Evolutionary conservation across 1,140 invertebrate species (phyloP).

Genomic region (Copidosoma floridanum): DNA sequence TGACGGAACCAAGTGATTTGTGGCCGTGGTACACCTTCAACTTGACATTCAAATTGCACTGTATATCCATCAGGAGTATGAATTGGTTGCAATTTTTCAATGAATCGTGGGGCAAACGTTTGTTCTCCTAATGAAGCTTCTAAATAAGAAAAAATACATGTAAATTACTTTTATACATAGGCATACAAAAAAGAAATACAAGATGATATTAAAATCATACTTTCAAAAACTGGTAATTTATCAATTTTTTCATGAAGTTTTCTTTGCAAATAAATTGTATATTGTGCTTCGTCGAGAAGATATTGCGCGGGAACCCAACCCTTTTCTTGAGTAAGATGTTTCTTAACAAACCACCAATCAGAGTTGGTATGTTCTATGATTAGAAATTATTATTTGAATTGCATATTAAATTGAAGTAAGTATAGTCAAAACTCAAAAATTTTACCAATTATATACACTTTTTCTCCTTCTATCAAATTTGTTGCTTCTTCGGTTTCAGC

Average conservation of each 20-base stretch:
- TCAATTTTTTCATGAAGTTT: constrained; percentile 89
- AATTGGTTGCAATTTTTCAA: constrained; percentile 80
- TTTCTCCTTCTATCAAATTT: constrained; percentile 86
- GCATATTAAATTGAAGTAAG: constrained; percentile 11
- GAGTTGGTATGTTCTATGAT: constrained; percentile 68
- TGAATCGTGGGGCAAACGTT: constrained; percentile 77
- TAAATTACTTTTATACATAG: not conserved
- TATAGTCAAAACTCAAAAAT: too few species aligned
- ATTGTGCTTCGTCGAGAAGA: constrained; percentile 77
- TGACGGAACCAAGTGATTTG: constrained; percentile 94
- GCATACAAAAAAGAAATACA: not conserved
- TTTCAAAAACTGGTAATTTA: constrained; percentile 87
- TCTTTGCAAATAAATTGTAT: constrained; percentile 79
- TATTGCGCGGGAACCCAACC: constrained; percentile 91
- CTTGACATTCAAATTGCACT: constrained; percentile 86
- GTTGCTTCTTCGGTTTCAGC: constrained; percentile 86
- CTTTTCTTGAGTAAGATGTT: constrained; percentile 84
- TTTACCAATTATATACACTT: constrained; percentile 80
- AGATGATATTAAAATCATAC: constrained; percentile 60
- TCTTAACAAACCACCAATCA: constrained; percentile 92
- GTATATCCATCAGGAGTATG: constrained; percentile 83
- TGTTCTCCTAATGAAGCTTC: constrained; percentile 77
- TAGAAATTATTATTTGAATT: constrained; percentile 15
- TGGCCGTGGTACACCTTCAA: constrained; percentile 84
- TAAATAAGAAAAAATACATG: constrained; percentile 46